phyloP scores from a whole-genome alignment of 2,797 vertebrate genomes.

The Falco peregrinus region DNA sequence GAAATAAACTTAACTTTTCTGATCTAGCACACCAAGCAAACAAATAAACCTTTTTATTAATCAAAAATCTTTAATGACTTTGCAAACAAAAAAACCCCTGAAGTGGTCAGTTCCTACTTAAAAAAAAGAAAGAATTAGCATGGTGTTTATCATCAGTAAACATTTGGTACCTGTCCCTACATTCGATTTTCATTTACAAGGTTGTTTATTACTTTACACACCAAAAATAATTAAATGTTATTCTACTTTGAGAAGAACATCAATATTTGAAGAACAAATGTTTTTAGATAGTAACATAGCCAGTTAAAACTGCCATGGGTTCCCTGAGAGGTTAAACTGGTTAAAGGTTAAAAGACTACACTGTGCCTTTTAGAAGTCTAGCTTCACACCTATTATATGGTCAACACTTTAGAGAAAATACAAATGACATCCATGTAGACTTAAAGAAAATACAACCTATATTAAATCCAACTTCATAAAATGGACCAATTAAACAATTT shows the following conservation, averaged over 20 bases:
- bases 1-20: neutral
- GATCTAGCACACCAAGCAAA: neutral
- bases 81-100: accelerated
- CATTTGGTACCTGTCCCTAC: neutral
- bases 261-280: conserved; percentile 7
- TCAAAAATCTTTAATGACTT: neutral
- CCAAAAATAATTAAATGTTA: conserved; percentile 30
- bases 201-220: conserved; percentile 3
- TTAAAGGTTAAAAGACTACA: conserved; percentile 32
- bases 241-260: neutral
- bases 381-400: neutral
- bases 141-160: neutral
- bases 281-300: conserved; percentile 13
- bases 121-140: neutral
- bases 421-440: neutral
- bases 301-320: neutral
- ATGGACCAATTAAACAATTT: neutral
- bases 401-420: neutral
- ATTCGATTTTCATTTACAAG: conserved; percentile 28
- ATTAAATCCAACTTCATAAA: neutral
- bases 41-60: neutral
- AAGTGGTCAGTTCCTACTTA: neutral
- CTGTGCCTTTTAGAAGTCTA: neutral
- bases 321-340: neutral
- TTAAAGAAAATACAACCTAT: neutral